Evolutionary conservation across 1,140 invertebrate species (phyloP).

Genomic region (Drosophila obscura): DNA sequence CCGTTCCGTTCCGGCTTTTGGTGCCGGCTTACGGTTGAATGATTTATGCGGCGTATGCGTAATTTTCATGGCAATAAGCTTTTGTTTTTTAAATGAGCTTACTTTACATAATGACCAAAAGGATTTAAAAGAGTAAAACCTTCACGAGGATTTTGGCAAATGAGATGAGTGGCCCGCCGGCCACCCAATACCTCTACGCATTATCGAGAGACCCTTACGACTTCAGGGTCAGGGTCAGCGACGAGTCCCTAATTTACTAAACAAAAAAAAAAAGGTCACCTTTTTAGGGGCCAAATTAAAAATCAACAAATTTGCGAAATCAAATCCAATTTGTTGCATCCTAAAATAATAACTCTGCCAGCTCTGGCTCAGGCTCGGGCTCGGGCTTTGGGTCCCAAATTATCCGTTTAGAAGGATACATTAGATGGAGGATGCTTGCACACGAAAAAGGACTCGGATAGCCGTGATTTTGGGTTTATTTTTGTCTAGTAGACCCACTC

Average conservation of each 20-base stretch:
- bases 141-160: constrained; percentile 31
- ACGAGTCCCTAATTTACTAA: constrained; percentile 56
- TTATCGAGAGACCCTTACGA: constrained; percentile 17
- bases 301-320: constrained; percentile 75
- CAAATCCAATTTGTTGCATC: constrained; percentile 64
- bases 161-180: constrained; percentile 40
- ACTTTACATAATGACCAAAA: constrained; percentile 40
- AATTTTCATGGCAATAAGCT: constrained; percentile 50
- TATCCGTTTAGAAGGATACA: constrained; percentile 19
- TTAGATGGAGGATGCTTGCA: not conserved
- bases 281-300: constrained; percentile 58
- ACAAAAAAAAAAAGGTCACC: constrained; percentile 15
- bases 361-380: not conserved
- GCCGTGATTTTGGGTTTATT: constrained; percentile 32
- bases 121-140: constrained; percentile 22
- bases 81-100: constrained; percentile 40
- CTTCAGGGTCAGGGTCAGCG: constrained; percentile 10
- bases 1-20: constrained; percentile 1
- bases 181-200: too few relatives aligned
- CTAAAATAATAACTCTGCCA: constrained; percentile 64
- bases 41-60: constrained; percentile 66
- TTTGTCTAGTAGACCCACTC: not conserved
- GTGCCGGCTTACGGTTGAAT: constrained; percentile 55
- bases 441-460: constrained; percentile 11
- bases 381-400: not conserved